A percentile compares a stretch with the other conserved stretches of the same genome.
These are phyloP conservation scores for Neodiprion virginianus DNA, from an alignment of 1,140 invertebrate genomes.

Conservation along the genomic window DNA sequence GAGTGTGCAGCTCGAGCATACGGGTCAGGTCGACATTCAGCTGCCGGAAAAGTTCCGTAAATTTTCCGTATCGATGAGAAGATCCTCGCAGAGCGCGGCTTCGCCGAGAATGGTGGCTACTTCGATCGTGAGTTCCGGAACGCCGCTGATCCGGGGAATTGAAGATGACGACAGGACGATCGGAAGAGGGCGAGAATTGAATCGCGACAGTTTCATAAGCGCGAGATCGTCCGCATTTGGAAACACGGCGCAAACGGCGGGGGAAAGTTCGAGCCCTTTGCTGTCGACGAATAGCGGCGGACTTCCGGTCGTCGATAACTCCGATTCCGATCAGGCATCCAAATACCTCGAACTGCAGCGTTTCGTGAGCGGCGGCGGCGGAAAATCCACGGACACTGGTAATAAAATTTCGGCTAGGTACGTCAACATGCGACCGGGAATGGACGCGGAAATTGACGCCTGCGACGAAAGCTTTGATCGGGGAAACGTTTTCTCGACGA, in stretches of 20 bases:
- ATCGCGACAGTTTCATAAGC: not conserved
- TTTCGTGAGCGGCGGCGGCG: not conserved
- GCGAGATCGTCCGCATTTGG: not conserved
- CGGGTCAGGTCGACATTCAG: slow-evolving; percentile 65
- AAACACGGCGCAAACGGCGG: not conserved
- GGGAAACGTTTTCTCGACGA: too few relatives aligned
- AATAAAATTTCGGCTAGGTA: not conserved
- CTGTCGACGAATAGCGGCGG: not conserved
- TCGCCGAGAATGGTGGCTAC: not conserved
- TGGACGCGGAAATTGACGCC: too few relatives aligned
- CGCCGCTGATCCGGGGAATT: not conserved
- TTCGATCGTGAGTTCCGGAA: not conserved
- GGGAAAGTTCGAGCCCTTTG: not conserved
- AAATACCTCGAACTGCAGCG: not conserved
- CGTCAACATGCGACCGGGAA: not conserved
- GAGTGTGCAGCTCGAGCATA: slow-evolving; percentile 73
- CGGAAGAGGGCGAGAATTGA: not conserved
- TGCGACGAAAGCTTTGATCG: too few relatives aligned
- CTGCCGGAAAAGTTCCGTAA: slow-evolving; percentile 55
- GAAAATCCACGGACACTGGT: not conserved
- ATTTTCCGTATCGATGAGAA: slow-evolving; percentile 43
- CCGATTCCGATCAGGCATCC: not conserved
- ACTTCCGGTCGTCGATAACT: not conserved
- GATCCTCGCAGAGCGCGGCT: slow-evolving; percentile 14
- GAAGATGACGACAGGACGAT: not conserved